Percentiles rank a stretch among this genome's conserved stretches.
Evolutionary conservation across 2,888 invertebrate species (phyloP).

Genomic region (Sinelater perroti): DNA sequence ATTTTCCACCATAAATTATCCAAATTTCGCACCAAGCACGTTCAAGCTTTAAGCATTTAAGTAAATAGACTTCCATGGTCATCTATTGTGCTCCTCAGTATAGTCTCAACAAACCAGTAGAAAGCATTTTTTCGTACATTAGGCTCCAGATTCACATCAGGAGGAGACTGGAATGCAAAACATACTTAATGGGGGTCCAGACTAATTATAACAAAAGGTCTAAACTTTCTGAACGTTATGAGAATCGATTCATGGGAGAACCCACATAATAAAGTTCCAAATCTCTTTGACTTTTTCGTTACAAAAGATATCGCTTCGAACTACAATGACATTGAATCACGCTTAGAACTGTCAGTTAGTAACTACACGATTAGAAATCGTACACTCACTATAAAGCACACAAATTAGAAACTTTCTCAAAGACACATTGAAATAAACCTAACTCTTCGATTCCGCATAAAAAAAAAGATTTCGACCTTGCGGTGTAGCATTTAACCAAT

Average conservation of each 20-base stretch:
- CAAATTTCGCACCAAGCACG: conserved; percentile 4
- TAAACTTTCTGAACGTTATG: not conserved
- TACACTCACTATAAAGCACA: not conserved
- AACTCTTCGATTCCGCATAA: no score
- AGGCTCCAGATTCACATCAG: not conserved
- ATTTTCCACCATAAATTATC: not conserved
- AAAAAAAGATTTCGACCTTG: no score
- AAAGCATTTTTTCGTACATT: not conserved
- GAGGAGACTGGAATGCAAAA: conserved; percentile 3
- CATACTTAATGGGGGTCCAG: conserved; percentile 4
- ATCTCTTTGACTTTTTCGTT: not conserved
- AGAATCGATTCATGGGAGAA: not conserved
- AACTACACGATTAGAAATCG: not conserved
- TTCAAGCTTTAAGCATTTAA: conserved; percentile 12
- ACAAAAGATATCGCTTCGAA: not conserved
- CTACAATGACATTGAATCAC: not conserved
- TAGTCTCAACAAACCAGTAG: not conserved
- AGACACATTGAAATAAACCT: no score
- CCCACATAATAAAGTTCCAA: not conserved
- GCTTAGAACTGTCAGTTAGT: not conserved
- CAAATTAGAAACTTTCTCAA: not conserved
- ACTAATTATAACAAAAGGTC: not conserved
- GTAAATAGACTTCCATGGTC: not conserved
- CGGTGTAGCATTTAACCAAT: no score
- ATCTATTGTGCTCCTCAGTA: conserved; percentile 25